Percentiles rank a stretch among this genome's conserved stretches.
Evolutionary conservation across 2,113 vertebrate genomes (phyloP).

Genomic region (Neolamprologus hecqui): DNA sequence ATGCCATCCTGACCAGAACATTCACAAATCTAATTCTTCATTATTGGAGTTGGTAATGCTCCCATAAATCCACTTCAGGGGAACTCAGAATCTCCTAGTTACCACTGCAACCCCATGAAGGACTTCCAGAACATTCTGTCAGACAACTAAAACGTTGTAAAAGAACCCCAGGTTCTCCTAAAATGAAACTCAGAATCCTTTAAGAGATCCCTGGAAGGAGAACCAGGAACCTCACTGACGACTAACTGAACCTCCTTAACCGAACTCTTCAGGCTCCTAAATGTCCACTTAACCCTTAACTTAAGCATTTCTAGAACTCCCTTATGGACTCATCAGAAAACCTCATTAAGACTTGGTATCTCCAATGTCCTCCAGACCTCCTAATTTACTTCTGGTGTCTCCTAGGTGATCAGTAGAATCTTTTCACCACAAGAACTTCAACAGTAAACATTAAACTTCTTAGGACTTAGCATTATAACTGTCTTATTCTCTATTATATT

Average conservation of each 20-base stretch:
- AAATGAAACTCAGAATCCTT: background rate
- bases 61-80: background rate
- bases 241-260: background rate
- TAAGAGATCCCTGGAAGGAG: background rate
- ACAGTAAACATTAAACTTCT: background rate
- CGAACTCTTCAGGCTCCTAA: fast-evolving
- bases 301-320: background rate
- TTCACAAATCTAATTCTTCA: background rate
- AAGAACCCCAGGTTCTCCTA: background rate
- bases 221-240: background rate
- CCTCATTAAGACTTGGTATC: background rate
- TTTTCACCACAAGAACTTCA: background rate
- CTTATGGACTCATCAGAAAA: background rate
- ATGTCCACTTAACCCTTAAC: background rate
- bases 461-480: background rate
- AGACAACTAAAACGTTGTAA: background rate
- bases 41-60: background rate
- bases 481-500: background rate
- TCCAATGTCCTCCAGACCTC: background rate
- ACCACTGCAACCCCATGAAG: background rate
- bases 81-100: background rate
- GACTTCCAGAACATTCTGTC: background rate
- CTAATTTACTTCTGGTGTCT: background rate
- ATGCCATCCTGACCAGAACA: background rate
- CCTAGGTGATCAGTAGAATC: background rate